Conservation (phyloP, 2,113 vertebrate species). For the Fukomys damarensis region DNA sequence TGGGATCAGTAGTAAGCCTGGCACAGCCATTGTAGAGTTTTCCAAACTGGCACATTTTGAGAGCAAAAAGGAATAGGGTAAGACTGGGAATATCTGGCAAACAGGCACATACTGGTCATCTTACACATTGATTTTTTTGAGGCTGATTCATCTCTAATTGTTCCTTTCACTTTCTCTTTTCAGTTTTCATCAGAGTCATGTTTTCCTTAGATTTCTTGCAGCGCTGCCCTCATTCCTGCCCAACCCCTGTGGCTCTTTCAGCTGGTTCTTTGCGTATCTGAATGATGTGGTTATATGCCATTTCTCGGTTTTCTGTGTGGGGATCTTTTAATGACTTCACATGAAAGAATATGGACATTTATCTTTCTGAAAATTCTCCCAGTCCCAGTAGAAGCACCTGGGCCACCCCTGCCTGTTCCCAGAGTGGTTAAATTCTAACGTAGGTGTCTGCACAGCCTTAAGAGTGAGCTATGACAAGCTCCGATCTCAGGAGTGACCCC, state of each 20-base stretch:
- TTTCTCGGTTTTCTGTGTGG: constrained; percentile 5
- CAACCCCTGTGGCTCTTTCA: not conserved
- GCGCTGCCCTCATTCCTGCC: not conserved
- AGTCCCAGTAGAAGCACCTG: not conserved
- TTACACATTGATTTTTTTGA: not conserved
- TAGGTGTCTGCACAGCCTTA: not conserved
- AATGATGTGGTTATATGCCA: not conserved
- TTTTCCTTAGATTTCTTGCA: not conserved
- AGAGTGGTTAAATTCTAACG: not conserved
- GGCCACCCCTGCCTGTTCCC: not conserved
- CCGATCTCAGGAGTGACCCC: not conserved
- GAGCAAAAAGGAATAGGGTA: not conserved
- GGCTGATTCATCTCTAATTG: not conserved
- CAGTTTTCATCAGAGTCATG: not conserved
- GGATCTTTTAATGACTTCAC: constrained; percentile 38
- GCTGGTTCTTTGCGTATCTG: constrained; percentile 1
- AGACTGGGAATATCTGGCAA: not conserved
- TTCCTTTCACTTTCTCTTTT: not conserved
- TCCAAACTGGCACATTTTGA: not conserved
- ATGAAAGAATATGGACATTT: not conserved
- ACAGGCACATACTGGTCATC: not conserved
- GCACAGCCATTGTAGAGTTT: not conserved
- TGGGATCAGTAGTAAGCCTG: not conserved
- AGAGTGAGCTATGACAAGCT: not conserved
- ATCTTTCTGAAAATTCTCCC: not conserved